These are phyloP conservation scores for Tenthredo amoena DNA, from an alignment of 2,888 invertebrate genomes.

Conservation along the genomic window DNA sequence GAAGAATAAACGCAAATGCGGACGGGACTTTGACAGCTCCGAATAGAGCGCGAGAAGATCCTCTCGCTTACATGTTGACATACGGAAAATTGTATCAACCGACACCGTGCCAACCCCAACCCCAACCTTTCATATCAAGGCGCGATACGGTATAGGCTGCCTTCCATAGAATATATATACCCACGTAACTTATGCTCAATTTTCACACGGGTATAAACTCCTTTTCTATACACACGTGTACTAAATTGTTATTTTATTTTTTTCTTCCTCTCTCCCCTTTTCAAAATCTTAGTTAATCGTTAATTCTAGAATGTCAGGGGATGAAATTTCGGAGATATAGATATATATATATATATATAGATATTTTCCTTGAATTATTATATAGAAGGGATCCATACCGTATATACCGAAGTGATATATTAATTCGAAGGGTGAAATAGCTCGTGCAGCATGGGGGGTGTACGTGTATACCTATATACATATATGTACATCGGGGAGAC, in stretches of 20 bases:
- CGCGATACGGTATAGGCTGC: neutral
- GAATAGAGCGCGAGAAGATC: neutral
- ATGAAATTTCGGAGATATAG: neutral
- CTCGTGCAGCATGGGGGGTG: neutral
- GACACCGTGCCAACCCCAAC: neutral
- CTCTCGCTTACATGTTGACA: constrained; percentile 12
- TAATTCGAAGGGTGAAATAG: neutral
- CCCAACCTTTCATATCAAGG: neutral
- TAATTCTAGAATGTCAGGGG: neutral
- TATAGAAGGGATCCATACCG: too few species aligned
- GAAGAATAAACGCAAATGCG: neutral
- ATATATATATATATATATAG: too few species aligned
- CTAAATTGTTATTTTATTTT: neutral
- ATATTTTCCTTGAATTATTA: neutral
- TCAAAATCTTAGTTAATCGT: neutral
- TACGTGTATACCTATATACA: neutral
- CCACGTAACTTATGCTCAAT: neutral
- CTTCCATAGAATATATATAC: neutral
- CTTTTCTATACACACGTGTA: neutral
- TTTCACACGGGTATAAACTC: neutral
- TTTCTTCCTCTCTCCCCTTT: neutral
- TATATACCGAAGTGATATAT: neutral
- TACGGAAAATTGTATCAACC: constrained; percentile 39
- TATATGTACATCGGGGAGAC: neutral
- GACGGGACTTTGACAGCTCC: neutral